phyloP scores from a whole-genome alignment of 2,113 vertebrate species.

The Mus musculus region GRCm39 chr1:170557501-170558000 shows the following conservation, averaged over 20 bases:
- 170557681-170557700: not conserved
- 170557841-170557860: not conserved
- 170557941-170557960: not conserved
- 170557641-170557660: not conserved
- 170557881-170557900: not conserved
- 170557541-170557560: not conserved
- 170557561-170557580: not conserved
- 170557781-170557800: not conserved
- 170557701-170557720: not conserved
- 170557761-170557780: not conserved
- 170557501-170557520: not conserved
- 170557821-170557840: not conserved
- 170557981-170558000: constrained; percentile 12
- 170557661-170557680: not conserved
- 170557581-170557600: not conserved
- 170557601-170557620: not conserved
- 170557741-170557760: not conserved
- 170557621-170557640: not conserved
- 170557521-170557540: not conserved
- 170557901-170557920: not conserved
- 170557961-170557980: constrained; percentile 11
- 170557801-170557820: not conserved
- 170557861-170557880: not conserved
- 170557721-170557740: not conserved
- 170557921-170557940: not conserved